Conservation (phyloP, 2,888 invertebrate species). For the Petrophora chlorosata region DNA sequence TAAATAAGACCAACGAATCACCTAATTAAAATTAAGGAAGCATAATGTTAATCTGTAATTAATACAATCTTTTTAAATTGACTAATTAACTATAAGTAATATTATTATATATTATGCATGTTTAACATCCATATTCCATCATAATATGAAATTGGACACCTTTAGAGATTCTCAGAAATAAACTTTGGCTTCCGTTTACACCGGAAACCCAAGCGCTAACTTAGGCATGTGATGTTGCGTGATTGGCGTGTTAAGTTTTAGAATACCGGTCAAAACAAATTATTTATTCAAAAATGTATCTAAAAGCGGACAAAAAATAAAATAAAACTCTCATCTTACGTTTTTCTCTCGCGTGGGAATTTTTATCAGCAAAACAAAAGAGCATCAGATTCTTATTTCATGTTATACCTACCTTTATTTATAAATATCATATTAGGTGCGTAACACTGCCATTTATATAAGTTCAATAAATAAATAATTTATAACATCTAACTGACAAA, state of each 20-base stretch:
- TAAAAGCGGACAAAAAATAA: background rate
- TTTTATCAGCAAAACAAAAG: too few species aligned
- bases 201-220: conserved; percentile 26
- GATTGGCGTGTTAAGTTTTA: conserved; percentile 12
- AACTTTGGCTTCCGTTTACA: conserved; percentile 32
- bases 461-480: background rate
- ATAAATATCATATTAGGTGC: too few species aligned
- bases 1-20: too few species aligned
- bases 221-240: conserved; percentile 10
- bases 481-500: background rate
- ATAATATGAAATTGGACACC: conserved; percentile 26
- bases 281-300: background rate
- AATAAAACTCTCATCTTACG: too few species aligned
- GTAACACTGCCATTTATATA: background rate
- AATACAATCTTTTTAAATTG: too few species aligned
- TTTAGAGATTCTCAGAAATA: conserved; percentile 28
- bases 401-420: too few species aligned
- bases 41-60: conserved; percentile 7
- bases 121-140: conserved; percentile 18
- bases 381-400: too few species aligned
- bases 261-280: background rate
- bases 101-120: conserved; percentile 6
- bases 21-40: background rate
- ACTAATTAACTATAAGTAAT: conserved; percentile 13
- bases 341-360: too few species aligned